A percentile compares a stretch with the other conserved stretches of the same genome.
These are phyloP conservation scores for Pelagia noctiluca DNA, from an alignment of 30 jellyfish, hydroid and myxozoan species.

Conservation along the genomic window DNA sequence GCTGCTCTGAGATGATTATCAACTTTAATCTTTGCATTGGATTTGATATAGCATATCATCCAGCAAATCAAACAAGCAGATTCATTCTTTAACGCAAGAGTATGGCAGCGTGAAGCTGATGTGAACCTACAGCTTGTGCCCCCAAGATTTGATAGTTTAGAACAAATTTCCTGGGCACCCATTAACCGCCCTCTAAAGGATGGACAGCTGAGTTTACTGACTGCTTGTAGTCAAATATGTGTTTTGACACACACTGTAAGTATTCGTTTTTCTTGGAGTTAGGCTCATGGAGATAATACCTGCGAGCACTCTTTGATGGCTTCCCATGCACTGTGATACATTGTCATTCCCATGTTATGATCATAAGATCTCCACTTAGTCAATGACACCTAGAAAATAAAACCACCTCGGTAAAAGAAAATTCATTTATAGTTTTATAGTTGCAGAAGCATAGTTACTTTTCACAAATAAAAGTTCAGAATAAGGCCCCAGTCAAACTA, in stretches of 20 bases:
- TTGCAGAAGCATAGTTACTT: background rate
- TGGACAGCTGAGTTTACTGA: background rate
- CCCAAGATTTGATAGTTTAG: background rate
- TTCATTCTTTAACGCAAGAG: too few relatives aligned
- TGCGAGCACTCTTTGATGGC: conserved; percentile 65
- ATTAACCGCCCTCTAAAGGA: background rate
- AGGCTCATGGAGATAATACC: conserved; percentile 12
- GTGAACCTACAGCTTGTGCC: too few relatives aligned
- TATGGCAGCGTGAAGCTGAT: too few relatives aligned
- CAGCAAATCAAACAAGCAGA: too few relatives aligned
- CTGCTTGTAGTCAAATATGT: too few relatives aligned
- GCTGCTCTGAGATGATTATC: too few relatives aligned
- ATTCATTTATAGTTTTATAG: background rate
- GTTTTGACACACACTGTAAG: background rate
- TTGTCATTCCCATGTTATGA: conserved; percentile 98
- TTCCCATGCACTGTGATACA: conserved; percentile 87
- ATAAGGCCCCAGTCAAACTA: background rate
- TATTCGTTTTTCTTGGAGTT: background rate
- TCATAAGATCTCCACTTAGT: conserved; percentile 87
- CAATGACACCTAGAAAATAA: conserved; percentile 61
- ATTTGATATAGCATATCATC: too few relatives aligned
- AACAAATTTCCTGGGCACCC: background rate
- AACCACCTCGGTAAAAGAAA: background rate
- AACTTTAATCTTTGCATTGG: too few relatives aligned
- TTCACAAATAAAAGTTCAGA: background rate